Evolutionary conservation across 2,888 invertebrate species (phyloP).

Genomic region (Cataglyphis altisquamis): DNA sequence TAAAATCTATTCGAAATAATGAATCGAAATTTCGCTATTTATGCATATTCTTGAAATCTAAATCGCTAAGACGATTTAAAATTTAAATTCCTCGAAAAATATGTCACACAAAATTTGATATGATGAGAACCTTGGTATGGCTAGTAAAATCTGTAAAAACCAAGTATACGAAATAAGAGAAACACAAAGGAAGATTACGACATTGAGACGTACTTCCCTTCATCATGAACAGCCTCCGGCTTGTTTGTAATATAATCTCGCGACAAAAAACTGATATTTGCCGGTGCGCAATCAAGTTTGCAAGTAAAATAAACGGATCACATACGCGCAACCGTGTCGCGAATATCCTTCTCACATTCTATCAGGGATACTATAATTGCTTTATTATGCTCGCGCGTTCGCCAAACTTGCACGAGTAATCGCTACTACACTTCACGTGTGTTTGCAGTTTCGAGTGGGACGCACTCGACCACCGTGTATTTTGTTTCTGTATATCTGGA

Average conservation of each 20-base stretch:
- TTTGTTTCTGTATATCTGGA: slow-evolving; percentile 2
- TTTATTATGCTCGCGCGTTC: slow-evolving; percentile 76
- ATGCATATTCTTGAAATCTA: not conserved
- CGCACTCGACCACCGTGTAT: not conserved
- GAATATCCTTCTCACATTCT: slow-evolving; percentile 58
- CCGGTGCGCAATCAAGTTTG: slow-evolving; percentile 69
- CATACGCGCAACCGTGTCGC: slow-evolving; percentile 12
- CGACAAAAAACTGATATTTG: slow-evolving; percentile 64
- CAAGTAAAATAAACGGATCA: slow-evolving; percentile 72
- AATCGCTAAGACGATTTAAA: not conserved
- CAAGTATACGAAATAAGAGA: slow-evolving; percentile 22
- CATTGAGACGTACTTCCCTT: slow-evolving; percentile 18
- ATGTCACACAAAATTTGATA: slow-evolving; percentile 36
- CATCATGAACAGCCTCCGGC: slow-evolving; percentile 45
- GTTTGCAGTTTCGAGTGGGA: slow-evolving; percentile 17
- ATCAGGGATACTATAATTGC: slow-evolving; percentile 74
- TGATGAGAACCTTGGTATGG: slow-evolving; percentile 1
- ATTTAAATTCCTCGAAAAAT: not conserved
- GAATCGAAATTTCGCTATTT: not conserved
- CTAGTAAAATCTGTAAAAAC: not conserved
- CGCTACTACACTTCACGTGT: slow-evolving; percentile 4
- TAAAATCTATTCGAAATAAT: not conserved
- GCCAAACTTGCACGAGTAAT: slow-evolving; percentile 63
- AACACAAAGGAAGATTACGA: slow-evolving; percentile 5
- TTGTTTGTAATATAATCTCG: slow-evolving; percentile 57